Evolutionary conservation across 2,888 invertebrate species (phyloP).

Genomic region (Ichneumoninae sp.): DNA sequence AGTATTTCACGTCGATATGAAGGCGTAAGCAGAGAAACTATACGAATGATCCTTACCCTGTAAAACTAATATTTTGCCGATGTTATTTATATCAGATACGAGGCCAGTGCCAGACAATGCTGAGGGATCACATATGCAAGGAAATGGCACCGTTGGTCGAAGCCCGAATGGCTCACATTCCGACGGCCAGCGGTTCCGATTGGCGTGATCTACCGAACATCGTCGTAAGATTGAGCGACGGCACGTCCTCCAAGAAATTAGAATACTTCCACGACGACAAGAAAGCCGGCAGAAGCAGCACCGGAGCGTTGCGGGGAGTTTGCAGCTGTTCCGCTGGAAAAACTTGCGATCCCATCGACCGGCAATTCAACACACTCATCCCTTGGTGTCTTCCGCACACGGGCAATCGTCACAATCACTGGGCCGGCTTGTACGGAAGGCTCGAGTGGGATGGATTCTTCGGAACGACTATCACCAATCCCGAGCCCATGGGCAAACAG

Average conservation of each 20-base stretch:
- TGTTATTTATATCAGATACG: constrained; percentile 85
- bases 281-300: constrained; percentile 85
- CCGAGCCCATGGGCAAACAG: constrained; percentile 96
- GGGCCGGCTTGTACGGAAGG: constrained; percentile 94
- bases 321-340: constrained; percentile 90
- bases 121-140: constrained; percentile 93
- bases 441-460: constrained; percentile 94
- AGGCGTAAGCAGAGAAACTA: neutral
- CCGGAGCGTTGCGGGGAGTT: constrained; percentile 88
- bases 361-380: constrained; percentile 93
- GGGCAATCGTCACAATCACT: constrained; percentile 93
- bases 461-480: constrained; percentile 93
- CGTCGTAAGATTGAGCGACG: constrained; percentile 89
- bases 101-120: constrained; percentile 86
- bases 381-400: constrained; percentile 96
- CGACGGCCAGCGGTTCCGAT: constrained; percentile 91
- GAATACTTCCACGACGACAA: constrained; percentile 86
- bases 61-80: neutral
- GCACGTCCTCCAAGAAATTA: constrained; percentile 88
- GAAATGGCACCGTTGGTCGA: constrained; percentile 93
- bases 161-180: constrained; percentile 91
- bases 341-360: constrained; percentile 89
- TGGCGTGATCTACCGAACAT: constrained; percentile 95
- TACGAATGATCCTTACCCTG: neutral
- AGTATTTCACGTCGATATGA: neutral